phyloP scores from a whole-genome alignment of 1,140 invertebrate species.

The Tribolium madens region DNA sequence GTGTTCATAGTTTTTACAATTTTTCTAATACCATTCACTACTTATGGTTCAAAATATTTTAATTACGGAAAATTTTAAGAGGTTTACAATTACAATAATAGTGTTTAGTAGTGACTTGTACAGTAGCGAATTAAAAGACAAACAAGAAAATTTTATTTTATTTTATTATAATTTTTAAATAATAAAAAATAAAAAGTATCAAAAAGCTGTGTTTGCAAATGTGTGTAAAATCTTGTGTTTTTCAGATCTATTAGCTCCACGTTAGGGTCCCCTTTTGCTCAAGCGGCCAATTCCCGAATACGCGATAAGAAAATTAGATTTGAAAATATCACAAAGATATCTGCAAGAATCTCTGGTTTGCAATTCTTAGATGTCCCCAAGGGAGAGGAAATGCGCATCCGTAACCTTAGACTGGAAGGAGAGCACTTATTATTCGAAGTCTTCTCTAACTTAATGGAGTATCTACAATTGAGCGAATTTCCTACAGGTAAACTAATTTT shows the following conservation, averaged over 20 bases:
- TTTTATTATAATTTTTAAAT: too few relatives aligned
- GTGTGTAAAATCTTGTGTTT: not conserved
- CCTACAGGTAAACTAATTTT: constrained; percentile 53
- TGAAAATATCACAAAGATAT: constrained; percentile 45
- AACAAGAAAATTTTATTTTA: too few relatives aligned
- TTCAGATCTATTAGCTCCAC: constrained; percentile 22
- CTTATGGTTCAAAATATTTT: too few relatives aligned
- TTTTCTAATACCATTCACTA: too few relatives aligned
- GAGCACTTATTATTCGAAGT: constrained; percentile 57
- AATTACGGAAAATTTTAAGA: too few relatives aligned
- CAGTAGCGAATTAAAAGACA: too few relatives aligned
- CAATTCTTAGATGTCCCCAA: constrained; percentile 59
- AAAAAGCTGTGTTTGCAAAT: not conserved
- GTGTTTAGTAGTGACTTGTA: too few relatives aligned
- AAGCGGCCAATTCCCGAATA: constrained; percentile 36
- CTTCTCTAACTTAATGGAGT: constrained; percentile 57
- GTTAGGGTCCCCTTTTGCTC: not conserved
- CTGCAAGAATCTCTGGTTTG: constrained; percentile 46
- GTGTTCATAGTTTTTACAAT: too few relatives aligned
- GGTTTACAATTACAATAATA: too few relatives aligned
- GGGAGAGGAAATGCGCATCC: constrained; percentile 58
- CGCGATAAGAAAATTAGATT: constrained; percentile 49
- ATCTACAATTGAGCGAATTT: constrained; percentile 56
- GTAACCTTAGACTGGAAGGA: constrained; percentile 54
- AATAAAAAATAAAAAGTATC: too few relatives aligned